phyloP scores from a whole-genome alignment of 2,888 invertebrate species.

The Thymelicus sylvestris region DNA sequence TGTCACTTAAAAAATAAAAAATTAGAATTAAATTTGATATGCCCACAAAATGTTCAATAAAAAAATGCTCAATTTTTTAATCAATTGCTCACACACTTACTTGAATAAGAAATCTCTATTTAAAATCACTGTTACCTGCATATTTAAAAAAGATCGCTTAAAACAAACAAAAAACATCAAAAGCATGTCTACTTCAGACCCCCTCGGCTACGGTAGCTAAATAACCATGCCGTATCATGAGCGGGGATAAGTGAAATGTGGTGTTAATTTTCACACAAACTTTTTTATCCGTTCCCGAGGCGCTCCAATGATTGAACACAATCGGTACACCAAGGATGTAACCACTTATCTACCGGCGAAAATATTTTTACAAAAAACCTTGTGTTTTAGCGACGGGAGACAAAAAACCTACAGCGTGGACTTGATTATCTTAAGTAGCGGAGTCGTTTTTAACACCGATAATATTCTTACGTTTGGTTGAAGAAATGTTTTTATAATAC shows the following conservation, averaged over 20 bases:
- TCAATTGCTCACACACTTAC: too few relatives aligned
- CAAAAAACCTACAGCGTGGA: slow-evolving; percentile 20
- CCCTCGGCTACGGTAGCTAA: slow-evolving; percentile 15
- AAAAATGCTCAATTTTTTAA: too few relatives aligned
- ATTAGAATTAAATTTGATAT: too few relatives aligned
- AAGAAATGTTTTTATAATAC: neutral
- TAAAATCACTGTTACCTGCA: neutral
- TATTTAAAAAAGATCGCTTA: neutral
- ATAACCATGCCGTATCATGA: slow-evolving; percentile 22
- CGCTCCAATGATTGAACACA: slow-evolving; percentile 67
- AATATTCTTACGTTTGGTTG: slow-evolving; percentile 3
- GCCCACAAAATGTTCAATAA: too few relatives aligned
- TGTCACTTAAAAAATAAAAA: too few relatives aligned
- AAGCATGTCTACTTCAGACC: slow-evolving; percentile 6
- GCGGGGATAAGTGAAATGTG: slow-evolving; percentile 46
- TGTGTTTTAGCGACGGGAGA: slow-evolving; percentile 28
- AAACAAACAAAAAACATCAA: slow-evolving; percentile 19
- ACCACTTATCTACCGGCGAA: slow-evolving; percentile 38
- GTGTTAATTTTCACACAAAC: slow-evolving; percentile 67
- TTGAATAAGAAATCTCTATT: too few relatives aligned
- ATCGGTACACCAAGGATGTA: slow-evolving; percentile 56
- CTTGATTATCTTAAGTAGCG: slow-evolving; percentile 35
- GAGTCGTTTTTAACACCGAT: slow-evolving; percentile 17
- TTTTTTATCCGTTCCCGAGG: slow-evolving; percentile 59
- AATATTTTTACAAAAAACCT: slow-evolving; percentile 34